Percentiles rank a stretch among this genome's conserved stretches.
These are phyloP conservation scores for Sebastes oblongus DNA, from an alignment of 2,797 vertebrate genomes.

Conservation along the genomic window DNA sequence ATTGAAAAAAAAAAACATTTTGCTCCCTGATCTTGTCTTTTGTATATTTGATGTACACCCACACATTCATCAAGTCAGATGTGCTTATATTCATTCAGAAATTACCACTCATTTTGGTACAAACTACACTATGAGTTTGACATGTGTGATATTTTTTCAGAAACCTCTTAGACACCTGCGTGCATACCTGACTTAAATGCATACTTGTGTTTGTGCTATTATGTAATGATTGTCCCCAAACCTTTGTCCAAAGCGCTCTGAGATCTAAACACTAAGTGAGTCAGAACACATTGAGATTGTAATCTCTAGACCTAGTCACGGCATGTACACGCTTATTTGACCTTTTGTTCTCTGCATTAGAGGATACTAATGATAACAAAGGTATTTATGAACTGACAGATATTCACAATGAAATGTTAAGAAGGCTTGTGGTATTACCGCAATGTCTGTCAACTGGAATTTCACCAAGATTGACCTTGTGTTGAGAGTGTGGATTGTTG, in stretches of 20 bases:
- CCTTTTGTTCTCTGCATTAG: not conserved
- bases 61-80: not conserved
- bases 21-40: not conserved
- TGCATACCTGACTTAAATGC: not conserved
- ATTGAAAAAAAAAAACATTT: not conserved
- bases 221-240: not conserved
- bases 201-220: not conserved
- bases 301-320: not conserved
- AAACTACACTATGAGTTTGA: not conserved
- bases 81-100: not conserved
- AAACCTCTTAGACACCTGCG: not conserved
- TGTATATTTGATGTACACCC: not conserved
- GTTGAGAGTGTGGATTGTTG: not conserved
- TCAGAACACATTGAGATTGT: not conserved
- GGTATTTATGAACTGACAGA: not conserved
- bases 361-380: not conserved
- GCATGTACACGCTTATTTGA: not conserved
- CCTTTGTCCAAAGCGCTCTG: not conserved
- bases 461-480: conserved; percentile 3
- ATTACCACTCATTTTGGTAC: not conserved
- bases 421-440: not conserved
- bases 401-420: not conserved
- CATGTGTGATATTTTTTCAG: not conserved
- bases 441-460: conserved; percentile 18
- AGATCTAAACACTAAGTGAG: not conserved